phyloP scores from a whole-genome alignment of 1,140 invertebrate species.

The Hormaphis cornu region DNA sequence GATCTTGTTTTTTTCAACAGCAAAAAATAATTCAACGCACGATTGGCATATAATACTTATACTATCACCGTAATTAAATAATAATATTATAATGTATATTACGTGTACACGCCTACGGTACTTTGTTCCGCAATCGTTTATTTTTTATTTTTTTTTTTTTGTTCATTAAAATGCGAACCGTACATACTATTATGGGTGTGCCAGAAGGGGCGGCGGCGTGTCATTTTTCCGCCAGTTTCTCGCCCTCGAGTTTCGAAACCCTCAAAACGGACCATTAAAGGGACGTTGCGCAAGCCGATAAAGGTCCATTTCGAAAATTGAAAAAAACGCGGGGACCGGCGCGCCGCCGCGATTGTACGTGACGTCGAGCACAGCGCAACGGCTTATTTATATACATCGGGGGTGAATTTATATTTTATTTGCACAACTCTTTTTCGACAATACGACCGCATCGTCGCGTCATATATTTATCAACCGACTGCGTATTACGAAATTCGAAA shows the following conservation, averaged over 20 bases:
- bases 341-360: constrained; percentile 14
- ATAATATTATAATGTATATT: too few species aligned
- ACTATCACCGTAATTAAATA: too few species aligned
- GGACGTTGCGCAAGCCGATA: background rate
- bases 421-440: constrained; percentile 28
- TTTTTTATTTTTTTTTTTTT: background rate
- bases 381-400: too few species aligned
- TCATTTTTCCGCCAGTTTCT: background rate
- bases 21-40: too few species aligned
- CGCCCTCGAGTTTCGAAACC: constrained; percentile 14
- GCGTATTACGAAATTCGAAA: background rate
- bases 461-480: background rate
- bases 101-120: too few species aligned
- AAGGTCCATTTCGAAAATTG: constrained; percentile 22
- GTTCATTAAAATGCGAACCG: background rate
- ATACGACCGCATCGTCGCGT: background rate
- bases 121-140: too few species aligned
- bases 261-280: background rate
- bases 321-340: background rate
- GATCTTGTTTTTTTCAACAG: too few species aligned
- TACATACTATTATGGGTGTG: too few species aligned
- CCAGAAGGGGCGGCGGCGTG: background rate
- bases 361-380: background rate
- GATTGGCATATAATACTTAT: too few species aligned
- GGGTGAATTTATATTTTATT: constrained; percentile 28